Evolutionary conservation across 2,113 vertebrate genomes (phyloP).

Genomic region (Macrotus californicus): DNA sequence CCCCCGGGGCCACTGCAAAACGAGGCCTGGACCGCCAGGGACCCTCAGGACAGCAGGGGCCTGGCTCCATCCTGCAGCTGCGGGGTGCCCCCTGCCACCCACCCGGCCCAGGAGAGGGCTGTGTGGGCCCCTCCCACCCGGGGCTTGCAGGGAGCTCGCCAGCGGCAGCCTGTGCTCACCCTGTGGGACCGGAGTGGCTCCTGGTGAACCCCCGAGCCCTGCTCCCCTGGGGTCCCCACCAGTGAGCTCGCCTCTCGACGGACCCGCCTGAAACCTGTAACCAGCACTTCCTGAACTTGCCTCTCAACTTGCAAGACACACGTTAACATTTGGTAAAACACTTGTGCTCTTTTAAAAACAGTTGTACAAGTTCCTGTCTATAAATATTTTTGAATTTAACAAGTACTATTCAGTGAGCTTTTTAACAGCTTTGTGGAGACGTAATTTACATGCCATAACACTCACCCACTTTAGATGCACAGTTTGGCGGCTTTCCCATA

Average conservation of each 20-base stretch:
- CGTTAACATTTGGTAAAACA: neutral
- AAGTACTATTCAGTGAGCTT: neutral
- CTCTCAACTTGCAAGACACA: neutral
- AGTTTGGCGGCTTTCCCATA: neutral
- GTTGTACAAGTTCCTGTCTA: neutral
- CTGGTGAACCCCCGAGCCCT: neutral
- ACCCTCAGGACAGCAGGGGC: no score
- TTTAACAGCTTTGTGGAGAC: neutral
- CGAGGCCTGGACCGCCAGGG: neutral
- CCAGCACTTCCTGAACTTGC: no score
- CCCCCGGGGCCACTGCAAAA: neutral
- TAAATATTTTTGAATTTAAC: neutral
- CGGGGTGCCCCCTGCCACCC: no score
- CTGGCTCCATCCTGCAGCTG: neutral
- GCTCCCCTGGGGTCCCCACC: neutral
- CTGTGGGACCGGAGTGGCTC: no score
- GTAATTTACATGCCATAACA: neutral
- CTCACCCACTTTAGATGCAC: no score
- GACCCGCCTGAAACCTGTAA: no score
- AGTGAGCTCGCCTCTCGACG: fast-evolving
- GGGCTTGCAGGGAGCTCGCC: neutral
- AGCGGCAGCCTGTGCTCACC: no score
- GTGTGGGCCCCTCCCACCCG: neutral
- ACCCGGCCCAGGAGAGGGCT: neutral
- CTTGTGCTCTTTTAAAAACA: neutral